phyloP scores from a whole-genome alignment of 2,888 invertebrate species.

The Bugula neritina region DNA sequence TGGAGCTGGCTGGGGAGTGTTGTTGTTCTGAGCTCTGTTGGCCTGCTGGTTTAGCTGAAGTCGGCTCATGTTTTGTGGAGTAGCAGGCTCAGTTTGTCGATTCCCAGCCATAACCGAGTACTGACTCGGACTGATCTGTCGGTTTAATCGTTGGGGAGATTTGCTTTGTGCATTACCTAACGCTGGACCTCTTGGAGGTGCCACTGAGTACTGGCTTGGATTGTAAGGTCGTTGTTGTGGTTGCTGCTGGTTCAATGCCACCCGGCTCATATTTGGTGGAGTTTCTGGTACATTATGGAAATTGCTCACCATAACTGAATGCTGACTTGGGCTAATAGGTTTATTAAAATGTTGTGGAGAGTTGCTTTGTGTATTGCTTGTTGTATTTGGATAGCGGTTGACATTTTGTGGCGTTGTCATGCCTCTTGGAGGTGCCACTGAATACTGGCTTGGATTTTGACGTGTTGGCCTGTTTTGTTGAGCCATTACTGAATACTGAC shows the following conservation, averaged over 20 bases:
- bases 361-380: no score
- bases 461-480: neutral
- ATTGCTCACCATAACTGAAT: neutral
- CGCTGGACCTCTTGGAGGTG: neutral
- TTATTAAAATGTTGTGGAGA: neutral
- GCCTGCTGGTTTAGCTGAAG: neutral
- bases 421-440: neutral
- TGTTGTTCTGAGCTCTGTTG: no score
- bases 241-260: neutral
- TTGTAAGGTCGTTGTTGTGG: neutral
- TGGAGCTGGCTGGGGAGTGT: no score
- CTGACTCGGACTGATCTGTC: neutral
- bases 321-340: neutral
- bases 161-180: no score
- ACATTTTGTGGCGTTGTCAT: neutral
- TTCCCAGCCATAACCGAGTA: neutral
- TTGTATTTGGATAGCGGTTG: neutral
- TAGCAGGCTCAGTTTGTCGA: no score
- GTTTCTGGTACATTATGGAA: no score
- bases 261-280: no score
- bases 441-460: neutral
- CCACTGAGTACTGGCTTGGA: neutral
- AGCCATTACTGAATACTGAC: neutral
- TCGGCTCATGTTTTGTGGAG: no score
- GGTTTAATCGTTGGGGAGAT: neutral